These are phyloP conservation scores for Scortum barcoo DNA, from an alignment of 2,113 vertebrate species.

Conservation along the genomic window DNA sequence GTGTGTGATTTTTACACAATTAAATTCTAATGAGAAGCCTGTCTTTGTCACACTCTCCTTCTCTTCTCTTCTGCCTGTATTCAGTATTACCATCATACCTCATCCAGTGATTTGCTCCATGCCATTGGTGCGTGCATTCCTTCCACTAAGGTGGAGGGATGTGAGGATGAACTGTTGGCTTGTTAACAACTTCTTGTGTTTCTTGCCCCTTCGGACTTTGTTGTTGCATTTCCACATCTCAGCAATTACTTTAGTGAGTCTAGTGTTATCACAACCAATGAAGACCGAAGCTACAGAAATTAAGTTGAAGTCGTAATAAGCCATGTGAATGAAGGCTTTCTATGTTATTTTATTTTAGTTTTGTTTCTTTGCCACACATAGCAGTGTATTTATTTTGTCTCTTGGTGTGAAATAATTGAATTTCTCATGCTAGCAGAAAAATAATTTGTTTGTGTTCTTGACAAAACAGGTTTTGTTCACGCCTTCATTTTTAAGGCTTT, in stretches of 20 bases:
- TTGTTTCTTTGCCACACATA: background rate
- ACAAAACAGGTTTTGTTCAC: background rate
- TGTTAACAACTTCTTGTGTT: too few species aligned
- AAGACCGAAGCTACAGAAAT: background rate
- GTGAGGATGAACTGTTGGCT: too few species aligned
- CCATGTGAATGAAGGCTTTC: background rate
- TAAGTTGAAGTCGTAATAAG: background rate
- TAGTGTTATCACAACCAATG: background rate
- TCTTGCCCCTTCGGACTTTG: background rate
- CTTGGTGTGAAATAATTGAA: background rate
- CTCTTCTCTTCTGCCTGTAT: too few species aligned
- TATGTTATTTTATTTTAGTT: background rate
- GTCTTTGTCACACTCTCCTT: too few species aligned
- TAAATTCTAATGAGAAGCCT: too few species aligned
- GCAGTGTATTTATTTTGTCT: background rate
- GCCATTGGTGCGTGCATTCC: too few species aligned
- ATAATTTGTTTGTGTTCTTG: background rate
- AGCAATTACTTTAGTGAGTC: background rate
- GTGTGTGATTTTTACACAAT: too few species aligned
- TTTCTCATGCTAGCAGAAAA: background rate
- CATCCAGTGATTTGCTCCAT: too few species aligned
- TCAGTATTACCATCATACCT: too few species aligned
- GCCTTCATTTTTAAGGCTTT: background rate
- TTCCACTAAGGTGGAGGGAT: too few species aligned
- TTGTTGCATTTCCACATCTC: background rate